A percentile compares a stretch with the other conserved stretches of the same genome.
These are phyloP conservation scores for Clusia tigrina DNA, from an alignment of 2,888 invertebrate genomes.

Conservation along the genomic window DNA sequence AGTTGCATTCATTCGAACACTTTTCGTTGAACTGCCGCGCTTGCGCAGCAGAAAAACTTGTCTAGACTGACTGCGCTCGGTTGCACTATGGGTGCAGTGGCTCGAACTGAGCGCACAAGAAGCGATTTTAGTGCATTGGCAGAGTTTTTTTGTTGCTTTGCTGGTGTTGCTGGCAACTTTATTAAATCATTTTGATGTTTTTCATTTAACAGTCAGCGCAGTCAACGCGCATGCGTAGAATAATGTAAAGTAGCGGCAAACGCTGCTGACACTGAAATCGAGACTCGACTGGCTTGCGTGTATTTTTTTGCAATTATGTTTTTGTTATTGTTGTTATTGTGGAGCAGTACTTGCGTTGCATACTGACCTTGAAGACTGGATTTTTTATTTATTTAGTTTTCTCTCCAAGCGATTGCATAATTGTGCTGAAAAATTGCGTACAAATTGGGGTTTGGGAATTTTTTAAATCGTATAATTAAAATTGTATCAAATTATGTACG, in stretches of 20 bases:
- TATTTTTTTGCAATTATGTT: conserved; percentile 8
- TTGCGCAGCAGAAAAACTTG: too few relatives aligned
- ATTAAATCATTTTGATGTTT: neutral
- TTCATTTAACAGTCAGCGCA: neutral
- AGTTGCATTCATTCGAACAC: neutral
- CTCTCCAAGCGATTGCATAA: conserved; percentile 2
- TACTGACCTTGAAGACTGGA: conserved; percentile 14
- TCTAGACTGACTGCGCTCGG: too few relatives aligned
- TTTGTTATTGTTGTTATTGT: conserved; percentile 6
- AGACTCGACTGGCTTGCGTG: neutral
- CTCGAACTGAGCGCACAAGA: too few relatives aligned
- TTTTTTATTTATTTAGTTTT: neutral
- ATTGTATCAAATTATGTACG: too few relatives aligned
- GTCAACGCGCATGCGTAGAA: neutral
- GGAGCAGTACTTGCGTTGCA: conserved; percentile 7
- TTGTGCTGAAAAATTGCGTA: neutral
- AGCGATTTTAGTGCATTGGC: too few relatives aligned
- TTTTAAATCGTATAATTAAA: too few relatives aligned
- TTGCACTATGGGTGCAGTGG: too few relatives aligned
- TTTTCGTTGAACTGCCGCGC: too few relatives aligned
- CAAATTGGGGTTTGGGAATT: neutral
- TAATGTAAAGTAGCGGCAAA: neutral
- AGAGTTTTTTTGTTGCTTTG: neutral
- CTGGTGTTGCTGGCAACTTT: neutral
- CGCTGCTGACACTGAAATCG: neutral